Evolutionary conservation across 2,888 invertebrate species (phyloP).

Genomic region (Stenchaetothrips biformis): DNA sequence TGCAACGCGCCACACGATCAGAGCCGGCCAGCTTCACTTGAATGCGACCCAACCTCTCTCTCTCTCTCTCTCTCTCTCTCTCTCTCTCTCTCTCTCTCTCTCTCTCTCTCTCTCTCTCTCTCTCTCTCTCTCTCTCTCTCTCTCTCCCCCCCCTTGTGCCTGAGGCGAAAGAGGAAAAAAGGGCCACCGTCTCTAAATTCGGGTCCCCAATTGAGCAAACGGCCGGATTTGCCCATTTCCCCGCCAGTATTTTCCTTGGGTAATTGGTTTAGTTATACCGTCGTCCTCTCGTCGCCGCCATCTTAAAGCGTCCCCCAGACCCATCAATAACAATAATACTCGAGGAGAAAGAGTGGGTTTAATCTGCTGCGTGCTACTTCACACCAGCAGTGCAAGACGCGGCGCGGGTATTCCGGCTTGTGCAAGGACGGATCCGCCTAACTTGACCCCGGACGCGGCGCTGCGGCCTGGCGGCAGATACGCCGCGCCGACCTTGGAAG

Average conservation of each 20-base stretch:
- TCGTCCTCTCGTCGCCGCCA: not conserved
- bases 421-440: no score
- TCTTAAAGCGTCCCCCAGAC: not conserved
- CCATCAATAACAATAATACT: no score
- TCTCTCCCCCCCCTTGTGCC: not conserved
- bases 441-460: no score
- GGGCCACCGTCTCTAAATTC: not conserved
- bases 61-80: not conserved
- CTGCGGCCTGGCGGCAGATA: no score
- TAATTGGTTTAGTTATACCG: not conserved
- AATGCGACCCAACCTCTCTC: not conserved
- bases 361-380: no score
- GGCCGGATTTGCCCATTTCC: not conserved
- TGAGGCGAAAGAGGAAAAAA: not conserved
- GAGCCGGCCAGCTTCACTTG: no score
- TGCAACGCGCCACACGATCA: no score
- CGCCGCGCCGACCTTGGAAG: no score
- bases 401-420: no score
- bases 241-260: not conserved
- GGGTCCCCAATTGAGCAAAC: not conserved
- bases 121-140: slow-evolving; percentile 17
- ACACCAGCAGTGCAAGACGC: no score
- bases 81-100: not conserved
- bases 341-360: no score
- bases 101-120: not conserved